Percentiles rank a stretch among this genome's conserved stretches.
Evolutionary conservation across 2,888 invertebrate genomes (phyloP).

Genomic region (Ophion costatus): DNA sequence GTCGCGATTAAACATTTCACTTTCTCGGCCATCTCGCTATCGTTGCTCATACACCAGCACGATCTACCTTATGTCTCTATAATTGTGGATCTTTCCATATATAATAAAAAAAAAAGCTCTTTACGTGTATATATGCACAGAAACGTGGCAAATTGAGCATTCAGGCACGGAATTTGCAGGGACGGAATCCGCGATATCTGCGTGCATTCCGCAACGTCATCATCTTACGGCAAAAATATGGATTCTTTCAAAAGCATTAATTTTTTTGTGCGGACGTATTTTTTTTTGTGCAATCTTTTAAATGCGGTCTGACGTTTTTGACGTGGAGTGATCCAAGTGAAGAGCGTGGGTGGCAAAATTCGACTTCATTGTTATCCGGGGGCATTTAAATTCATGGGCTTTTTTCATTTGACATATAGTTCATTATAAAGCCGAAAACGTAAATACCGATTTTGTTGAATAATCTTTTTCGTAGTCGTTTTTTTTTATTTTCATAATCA

Average conservation of each 20-base stretch:
- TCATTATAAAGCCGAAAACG: too few relatives aligned
- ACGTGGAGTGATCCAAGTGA: too few relatives aligned
- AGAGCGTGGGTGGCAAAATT: too few relatives aligned
- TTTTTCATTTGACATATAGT: too few relatives aligned
- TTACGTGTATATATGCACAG: not conserved
- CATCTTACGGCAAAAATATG: not conserved
- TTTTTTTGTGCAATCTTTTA: not conserved
- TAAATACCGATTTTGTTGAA: too few relatives aligned
- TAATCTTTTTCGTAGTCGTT: too few relatives aligned
- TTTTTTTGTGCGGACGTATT: not conserved
- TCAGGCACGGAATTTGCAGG: not conserved
- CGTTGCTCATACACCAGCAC: constrained; percentile 28
- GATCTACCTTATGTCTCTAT: constrained; percentile 25
- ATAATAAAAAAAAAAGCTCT: constrained; percentile 5
- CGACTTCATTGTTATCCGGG: too few relatives aligned
- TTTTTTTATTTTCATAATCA: too few relatives aligned
- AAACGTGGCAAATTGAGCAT: not conserved
- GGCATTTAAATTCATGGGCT: too few relatives aligned
- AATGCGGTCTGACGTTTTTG: not conserved
- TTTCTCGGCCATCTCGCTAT: constrained; percentile 45
- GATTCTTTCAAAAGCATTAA: not conserved
- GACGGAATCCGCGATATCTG: not conserved
- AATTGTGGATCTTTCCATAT: constrained; percentile 4
- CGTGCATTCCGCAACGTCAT: not conserved
- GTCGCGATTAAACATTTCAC: constrained; percentile 39